Percentiles rank a stretch among this genome's conserved stretches.
Conservation (phyloP, 2,113 vertebrate genomes). For the Rhabdomys dilectus region DNA sequence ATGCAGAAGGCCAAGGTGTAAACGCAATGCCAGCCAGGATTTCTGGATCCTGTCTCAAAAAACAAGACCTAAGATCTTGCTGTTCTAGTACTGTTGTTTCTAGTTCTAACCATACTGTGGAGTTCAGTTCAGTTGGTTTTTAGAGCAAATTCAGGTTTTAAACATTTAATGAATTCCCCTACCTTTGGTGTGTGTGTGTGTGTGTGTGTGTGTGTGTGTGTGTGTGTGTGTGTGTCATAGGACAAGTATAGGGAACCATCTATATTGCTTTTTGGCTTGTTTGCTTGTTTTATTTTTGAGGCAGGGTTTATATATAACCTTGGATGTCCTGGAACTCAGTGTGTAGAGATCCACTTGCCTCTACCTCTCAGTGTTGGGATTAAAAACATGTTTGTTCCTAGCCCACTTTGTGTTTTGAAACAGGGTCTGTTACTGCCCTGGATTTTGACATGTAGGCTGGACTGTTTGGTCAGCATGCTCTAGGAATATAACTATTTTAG, state of each 20-base stretch:
- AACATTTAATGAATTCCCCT: neutral
- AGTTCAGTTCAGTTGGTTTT: neutral
- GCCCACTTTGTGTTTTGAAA: neutral
- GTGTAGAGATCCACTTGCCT: neutral
- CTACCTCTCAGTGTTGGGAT: neutral
- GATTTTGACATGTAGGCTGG: neutral
- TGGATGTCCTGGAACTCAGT: neutral
- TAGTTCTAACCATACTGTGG: neutral
- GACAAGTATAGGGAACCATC: too few relatives aligned
- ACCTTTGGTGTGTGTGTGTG: neutral
- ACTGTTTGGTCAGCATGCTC: neutral
- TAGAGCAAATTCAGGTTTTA: neutral
- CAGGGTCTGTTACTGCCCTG: neutral
- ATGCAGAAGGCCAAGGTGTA: neutral
- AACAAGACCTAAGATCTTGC: neutral
- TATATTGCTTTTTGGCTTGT: neutral
- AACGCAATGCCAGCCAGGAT: neutral
- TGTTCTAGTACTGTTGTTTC: neutral
- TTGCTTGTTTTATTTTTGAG: neutral
- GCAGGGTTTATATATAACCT: neutral
- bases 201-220: too few relatives aligned
- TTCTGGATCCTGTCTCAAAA: neutral
- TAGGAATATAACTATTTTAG: neutral
- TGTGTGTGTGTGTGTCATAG: too few relatives aligned
- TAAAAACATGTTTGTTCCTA: neutral